Conservation (phyloP, 2,888 invertebrate species). For the Platycnemis pennipes region DNA sequence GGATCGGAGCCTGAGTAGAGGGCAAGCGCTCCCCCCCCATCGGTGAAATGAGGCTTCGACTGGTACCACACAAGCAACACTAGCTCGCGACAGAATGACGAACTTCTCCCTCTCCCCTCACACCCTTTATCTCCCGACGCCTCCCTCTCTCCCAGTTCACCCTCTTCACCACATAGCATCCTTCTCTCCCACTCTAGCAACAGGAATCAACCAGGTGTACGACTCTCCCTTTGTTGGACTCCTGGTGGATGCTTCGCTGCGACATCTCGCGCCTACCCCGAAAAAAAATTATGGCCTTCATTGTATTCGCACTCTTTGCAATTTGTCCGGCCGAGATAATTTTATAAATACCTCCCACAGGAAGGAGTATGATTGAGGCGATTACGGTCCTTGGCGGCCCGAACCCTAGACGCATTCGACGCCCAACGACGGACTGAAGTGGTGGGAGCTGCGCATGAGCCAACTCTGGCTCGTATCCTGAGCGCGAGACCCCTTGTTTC, state of each 20-base stretch:
- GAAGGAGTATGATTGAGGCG: neutral
- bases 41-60: slow-evolving; percentile 60
- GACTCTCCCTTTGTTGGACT: neutral
- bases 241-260: neutral
- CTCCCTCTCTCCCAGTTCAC: neutral
- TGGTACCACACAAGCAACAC: slow-evolving; percentile 54
- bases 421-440: neutral
- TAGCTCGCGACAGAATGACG: slow-evolving; percentile 49
- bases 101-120: neutral
- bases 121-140: neutral
- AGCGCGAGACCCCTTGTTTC: too few species aligned
- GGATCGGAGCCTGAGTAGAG: slow-evolving; percentile 47
- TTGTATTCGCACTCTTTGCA: neutral
- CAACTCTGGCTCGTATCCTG: neutral
- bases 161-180: neutral
- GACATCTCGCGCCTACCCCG: slow-evolving; percentile 3
- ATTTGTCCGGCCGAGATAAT: slow-evolving; percentile 13
- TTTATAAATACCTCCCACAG: neutral
- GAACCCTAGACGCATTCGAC: neutral
- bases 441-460: neutral
- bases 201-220: slow-evolving; percentile 31
- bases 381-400: neutral
- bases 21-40: slow-evolving; percentile 57
- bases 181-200: neutral
- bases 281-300: neutral